Conservation (phyloP, 2,113 vertebrate genomes). For the Pedionomus torquatus region DNA sequence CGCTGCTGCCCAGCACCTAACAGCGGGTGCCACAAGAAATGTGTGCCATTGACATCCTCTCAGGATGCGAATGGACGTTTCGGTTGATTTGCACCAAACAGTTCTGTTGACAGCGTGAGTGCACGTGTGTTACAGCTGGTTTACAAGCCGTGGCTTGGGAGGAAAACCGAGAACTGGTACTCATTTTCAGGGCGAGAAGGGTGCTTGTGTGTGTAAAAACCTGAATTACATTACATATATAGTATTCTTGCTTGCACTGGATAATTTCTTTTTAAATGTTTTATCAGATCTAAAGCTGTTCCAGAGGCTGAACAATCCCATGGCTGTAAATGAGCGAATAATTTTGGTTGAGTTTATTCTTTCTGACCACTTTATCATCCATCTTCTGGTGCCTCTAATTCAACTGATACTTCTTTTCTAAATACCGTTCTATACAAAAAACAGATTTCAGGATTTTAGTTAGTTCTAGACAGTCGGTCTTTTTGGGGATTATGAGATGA, state of each 20-base stretch:
- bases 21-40: too few species aligned
- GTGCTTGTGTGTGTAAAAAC: neutral
- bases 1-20: neutral
- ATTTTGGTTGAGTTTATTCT: neutral
- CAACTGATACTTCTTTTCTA: neutral
- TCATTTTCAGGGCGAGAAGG: neutral
- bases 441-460: neutral
- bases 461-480: neutral
- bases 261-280: neutral
- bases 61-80: neutral
- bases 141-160: neutral
- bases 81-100: neutral
- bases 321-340: neutral
- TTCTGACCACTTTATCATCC: neutral
- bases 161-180: neutral
- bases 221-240: neutral
- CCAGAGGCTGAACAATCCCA: neutral
- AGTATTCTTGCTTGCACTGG: neutral
- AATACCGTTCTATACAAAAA: neutral
- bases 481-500: neutral
- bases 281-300: neutral
- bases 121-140: accelerated
- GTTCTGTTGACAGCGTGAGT: neutral
- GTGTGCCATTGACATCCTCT: too few species aligned
- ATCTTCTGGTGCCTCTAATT: neutral